Conservation (phyloP, 2,113 vertebrate genomes). For the Stictonetta naevosa region DNA sequence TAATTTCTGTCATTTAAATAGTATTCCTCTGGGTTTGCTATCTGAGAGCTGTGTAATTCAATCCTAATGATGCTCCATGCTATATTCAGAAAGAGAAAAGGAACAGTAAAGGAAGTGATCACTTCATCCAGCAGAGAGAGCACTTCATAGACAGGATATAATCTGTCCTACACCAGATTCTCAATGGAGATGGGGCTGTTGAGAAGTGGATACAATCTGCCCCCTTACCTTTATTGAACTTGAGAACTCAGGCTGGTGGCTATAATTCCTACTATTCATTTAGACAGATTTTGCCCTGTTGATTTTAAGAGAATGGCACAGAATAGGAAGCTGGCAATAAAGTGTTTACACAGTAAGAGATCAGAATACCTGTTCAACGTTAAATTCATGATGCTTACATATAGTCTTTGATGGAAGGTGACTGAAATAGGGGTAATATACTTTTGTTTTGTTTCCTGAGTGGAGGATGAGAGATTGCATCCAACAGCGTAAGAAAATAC, state of each 20-base stretch:
- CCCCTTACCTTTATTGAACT: not conserved
- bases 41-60: conserved; percentile 25
- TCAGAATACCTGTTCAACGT: not conserved
- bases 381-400: not conserved
- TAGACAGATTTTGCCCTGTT: not conserved
- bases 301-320: not conserved
- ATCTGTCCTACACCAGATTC: not conserved
- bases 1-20: conserved; percentile 23
- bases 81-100: not conserved
- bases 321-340: not conserved
- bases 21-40: conserved; percentile 14
- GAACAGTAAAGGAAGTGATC: not conserved
- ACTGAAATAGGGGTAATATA: not conserved
- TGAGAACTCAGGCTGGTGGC: not conserved
- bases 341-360: not conserved
- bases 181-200: not conserved
- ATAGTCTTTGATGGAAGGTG: not conserved
- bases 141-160: not conserved
- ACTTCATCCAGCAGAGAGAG: not conserved
- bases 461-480: not conserved
- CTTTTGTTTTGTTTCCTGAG: not conserved
- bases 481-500: not conserved
- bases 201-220: not conserved
- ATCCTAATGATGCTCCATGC: not conserved
- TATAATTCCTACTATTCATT: not conserved